Percentiles rank a stretch among this genome's conserved stretches.
phyloP scores from a whole-genome alignment of 2,113 vertebrate genomes.

The Coreoperca whiteheadi region DNA sequence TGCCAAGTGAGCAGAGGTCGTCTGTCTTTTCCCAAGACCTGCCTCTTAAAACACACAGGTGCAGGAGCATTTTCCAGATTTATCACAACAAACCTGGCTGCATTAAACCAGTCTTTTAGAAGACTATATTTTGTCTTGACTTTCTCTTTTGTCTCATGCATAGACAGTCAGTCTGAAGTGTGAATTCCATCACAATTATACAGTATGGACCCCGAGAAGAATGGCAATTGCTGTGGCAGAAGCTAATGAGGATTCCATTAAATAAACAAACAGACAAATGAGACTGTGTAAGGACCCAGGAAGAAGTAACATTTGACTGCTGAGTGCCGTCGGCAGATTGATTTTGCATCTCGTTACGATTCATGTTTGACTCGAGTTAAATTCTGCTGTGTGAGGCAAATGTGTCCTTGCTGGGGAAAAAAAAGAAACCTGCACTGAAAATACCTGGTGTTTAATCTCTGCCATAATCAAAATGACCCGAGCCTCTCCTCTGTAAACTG shows the following conservation, averaged over 20 bases:
- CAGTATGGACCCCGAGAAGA: slow-evolving; percentile 11
- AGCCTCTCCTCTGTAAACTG: too few species aligned
- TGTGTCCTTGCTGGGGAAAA: neutral
- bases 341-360: slow-evolving; percentile 30
- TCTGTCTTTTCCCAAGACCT: neutral
- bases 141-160: neutral
- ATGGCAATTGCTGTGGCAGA: slow-evolving; percentile 11
- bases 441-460: neutral
- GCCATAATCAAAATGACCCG: neutral
- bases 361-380: slow-evolving; percentile 5
- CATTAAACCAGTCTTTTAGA: neutral
- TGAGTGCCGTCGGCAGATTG: slow-evolving; percentile 46
- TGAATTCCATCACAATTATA: slow-evolving; percentile 24
- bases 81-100: neutral
- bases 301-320: slow-evolving; percentile 44
- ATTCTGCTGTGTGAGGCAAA: neutral
- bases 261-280: slow-evolving; percentile 61
- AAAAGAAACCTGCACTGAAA: neutral
- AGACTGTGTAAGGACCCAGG: slow-evolving; percentile 20
- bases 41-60: neutral
- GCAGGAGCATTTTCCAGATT: neutral
- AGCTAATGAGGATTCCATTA: slow-evolving; percentile 51
- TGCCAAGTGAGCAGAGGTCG: slow-evolving; percentile 9
- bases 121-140: neutral
- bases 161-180: neutral